These are phyloP conservation scores for Lanistes nyassanus DNA, from an alignment of 1,140 invertebrate species.

Conservation along the genomic window DNA sequence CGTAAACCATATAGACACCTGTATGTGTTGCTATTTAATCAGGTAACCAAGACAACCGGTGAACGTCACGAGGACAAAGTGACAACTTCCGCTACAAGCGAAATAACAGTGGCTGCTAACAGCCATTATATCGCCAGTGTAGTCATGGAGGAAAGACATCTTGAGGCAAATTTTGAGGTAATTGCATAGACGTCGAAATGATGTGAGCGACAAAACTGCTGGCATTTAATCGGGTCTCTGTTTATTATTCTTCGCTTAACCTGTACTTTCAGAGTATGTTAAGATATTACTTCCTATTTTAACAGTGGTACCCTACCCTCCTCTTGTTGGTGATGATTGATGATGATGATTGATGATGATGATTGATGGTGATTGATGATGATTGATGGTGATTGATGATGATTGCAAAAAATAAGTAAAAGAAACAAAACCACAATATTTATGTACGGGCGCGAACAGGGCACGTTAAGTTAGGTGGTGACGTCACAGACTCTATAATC, in stretches of 20 bases:
- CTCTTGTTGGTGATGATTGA: neutral
- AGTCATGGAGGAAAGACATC: constrained; percentile 2
- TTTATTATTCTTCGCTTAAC: neutral
- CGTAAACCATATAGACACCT: no score
- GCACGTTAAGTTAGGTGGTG: no score
- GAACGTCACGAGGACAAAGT: constrained; percentile 23
- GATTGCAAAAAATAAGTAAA: no score
- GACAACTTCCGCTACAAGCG: constrained; percentile 6
- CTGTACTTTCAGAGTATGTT: neutral
- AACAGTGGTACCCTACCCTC: neutral
- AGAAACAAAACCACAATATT: no score
- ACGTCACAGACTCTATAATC: no score
- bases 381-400: no score
- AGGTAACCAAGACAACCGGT: constrained; percentile 18
- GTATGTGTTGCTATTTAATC: neutral
- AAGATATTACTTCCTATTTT: neutral
- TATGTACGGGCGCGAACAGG: no score
- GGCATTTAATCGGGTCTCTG: no score
- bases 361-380: no score
- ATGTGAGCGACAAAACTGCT: no score
- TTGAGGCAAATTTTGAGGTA: constrained; percentile 5
- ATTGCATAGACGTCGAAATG: no score
- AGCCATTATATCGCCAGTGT: constrained; percentile 13
- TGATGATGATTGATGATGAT: no score
- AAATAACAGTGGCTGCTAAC: constrained; percentile 9